Evolutionary conservation across 2,888 invertebrate species (phyloP).

Genomic region (Muscina levida): DNA sequence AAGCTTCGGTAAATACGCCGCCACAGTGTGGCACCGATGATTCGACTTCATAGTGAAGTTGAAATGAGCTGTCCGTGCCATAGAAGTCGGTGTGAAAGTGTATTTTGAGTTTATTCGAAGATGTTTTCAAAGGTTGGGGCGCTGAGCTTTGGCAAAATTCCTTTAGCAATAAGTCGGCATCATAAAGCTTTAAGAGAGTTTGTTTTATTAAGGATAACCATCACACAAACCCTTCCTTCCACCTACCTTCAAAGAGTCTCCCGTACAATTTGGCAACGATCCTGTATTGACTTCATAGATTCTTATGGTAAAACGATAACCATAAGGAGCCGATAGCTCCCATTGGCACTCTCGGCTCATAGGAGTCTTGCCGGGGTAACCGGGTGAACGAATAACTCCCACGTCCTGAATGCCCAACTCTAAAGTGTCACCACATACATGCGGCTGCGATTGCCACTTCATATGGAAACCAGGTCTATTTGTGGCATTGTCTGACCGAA

Average conservation of each 20-base stretch:
- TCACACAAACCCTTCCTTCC: not conserved
- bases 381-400: constrained; percentile 91
- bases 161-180: constrained; percentile 81
- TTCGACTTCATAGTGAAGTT: constrained; percentile 87
- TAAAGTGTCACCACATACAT: constrained; percentile 86
- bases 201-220: not conserved
- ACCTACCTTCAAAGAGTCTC: constrained; percentile 69
- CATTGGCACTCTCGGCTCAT: constrained; percentile 90
- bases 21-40: constrained; percentile 91
- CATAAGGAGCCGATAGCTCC: constrained; percentile 84
- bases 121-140: constrained; percentile 86
- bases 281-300: constrained; percentile 83
- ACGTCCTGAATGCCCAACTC: constrained; percentile 80
- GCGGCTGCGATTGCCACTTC: constrained; percentile 87
- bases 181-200: constrained; percentile 65
- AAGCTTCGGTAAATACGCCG: constrained; percentile 84
- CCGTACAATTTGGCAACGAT: constrained; percentile 69
- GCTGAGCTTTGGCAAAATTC: constrained; percentile 85
- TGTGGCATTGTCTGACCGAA: constrained; percentile 86
- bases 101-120: constrained; percentile 83
- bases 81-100: constrained; percentile 89
- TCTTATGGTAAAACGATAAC: constrained; percentile 88
- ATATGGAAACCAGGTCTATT: constrained; percentile 85
- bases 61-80: constrained; percentile 87
- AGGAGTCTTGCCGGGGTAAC: constrained; percentile 92